phyloP scores from a whole-genome alignment of 1,140 invertebrate species.

The Paramacrobiotus metropolitanus region DNA sequence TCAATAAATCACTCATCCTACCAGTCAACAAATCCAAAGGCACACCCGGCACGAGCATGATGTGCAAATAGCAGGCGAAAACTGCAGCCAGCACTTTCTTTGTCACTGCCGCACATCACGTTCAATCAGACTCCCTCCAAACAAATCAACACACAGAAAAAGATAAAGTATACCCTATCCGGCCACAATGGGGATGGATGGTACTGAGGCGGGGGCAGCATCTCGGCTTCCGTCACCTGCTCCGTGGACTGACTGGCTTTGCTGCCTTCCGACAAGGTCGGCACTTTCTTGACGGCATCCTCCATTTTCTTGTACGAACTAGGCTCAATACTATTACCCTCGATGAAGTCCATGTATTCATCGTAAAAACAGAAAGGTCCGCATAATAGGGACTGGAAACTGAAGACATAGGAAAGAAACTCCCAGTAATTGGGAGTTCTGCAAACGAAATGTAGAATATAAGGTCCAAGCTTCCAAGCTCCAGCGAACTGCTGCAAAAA shows the following conservation, averaged over 20 bases:
- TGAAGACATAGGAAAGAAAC: conserved; percentile 41
- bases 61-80: conserved; percentile 4
- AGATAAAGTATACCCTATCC: no score
- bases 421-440: conserved; percentile 18
- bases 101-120: no score
- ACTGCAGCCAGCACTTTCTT: no score
- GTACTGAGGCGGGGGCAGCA: conserved; percentile 35
- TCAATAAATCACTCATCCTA: background rate
- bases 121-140: no score
- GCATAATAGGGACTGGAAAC: conserved; percentile 76
- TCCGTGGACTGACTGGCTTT: conserved; percentile 31
- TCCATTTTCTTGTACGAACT: conserved; percentile 24
- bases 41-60: background rate
- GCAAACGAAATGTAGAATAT: conserved; percentile 13
- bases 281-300: conserved; percentile 9
- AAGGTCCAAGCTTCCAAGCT: no score
- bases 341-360: conserved; percentile 75
- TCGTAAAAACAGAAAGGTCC: conserved; percentile 75
- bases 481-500: no score
- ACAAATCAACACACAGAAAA: no score
- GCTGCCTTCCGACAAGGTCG: conserved; percentile 32
- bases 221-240: conserved; percentile 37
- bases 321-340: conserved; percentile 26
- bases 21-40: background rate
- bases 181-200: conserved; percentile 27